Conservation (phyloP, 1,140 invertebrate species). For the Diprion similis region DNA sequence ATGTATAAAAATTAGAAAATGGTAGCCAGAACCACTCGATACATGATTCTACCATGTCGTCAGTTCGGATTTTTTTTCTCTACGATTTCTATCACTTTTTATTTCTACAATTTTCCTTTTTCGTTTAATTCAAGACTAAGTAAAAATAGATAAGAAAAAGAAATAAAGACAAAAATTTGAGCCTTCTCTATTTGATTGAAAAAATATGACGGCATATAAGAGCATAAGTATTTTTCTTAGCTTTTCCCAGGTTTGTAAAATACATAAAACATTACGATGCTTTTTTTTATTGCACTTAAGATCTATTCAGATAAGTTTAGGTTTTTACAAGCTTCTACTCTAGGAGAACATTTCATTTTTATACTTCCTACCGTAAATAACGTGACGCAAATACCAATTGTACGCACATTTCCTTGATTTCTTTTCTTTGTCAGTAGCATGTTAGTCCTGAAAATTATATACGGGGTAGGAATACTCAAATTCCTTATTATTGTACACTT, state of each 20-base stretch:
- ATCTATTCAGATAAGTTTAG: neutral
- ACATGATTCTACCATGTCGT: too few species aligned
- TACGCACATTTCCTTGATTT: neutral
- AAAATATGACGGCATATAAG: too few species aligned
- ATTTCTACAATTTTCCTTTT: neutral
- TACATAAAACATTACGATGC: neutral
- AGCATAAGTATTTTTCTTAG: too few species aligned
- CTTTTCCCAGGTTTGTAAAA: neutral
- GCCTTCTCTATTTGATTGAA: too few species aligned
- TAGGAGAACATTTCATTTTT: neutral
- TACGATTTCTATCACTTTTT: neutral
- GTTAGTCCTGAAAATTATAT: neutral
- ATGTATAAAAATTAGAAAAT: too few species aligned
- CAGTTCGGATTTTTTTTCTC: too few species aligned
- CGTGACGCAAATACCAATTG: neutral
- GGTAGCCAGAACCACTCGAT: too few species aligned
- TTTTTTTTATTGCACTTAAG: constrained; percentile 3
- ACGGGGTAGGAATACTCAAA: neutral
- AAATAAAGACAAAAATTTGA: too few species aligned
- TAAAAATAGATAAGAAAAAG: too few species aligned
- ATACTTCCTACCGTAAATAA: neutral
- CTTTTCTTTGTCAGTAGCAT: neutral
- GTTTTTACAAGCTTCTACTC: neutral
- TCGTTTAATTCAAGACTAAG: too few species aligned
- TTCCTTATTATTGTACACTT: neutral